phyloP scores from a whole-genome alignment of 2,888 invertebrate genomes.

The Pheosia gnoma region DNA sequence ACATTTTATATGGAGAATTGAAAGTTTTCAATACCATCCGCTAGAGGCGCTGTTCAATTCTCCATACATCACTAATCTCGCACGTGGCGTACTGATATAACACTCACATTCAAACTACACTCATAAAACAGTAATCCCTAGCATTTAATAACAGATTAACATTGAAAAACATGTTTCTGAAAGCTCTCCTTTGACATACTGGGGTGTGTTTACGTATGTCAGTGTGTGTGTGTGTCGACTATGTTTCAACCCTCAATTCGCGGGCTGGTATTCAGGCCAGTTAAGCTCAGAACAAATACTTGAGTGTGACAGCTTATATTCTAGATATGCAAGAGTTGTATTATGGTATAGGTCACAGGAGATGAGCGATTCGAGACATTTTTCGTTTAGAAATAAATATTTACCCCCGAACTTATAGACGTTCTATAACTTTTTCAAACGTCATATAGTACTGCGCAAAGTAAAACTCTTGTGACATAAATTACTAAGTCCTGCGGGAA shows the following conservation, averaged over 20 bases:
- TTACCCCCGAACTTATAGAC: no score
- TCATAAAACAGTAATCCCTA: conserved; percentile 31
- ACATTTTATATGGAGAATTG: no score
- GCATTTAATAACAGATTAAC: conserved; percentile 43
- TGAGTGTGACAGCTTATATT: conserved; percentile 36
- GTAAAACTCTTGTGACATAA: no score
- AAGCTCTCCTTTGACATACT: conserved; percentile 2
- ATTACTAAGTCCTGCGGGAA: no score
- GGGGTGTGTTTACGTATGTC: not conserved
- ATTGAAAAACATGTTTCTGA: not conserved
- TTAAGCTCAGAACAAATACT: conserved; percentile 48
- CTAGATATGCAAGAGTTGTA: conserved; percentile 24
- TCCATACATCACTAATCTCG: no score
- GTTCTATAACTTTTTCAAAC: no score
- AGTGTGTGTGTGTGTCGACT: not conserved
- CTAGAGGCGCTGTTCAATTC: no score
- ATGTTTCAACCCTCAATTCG: not conserved
- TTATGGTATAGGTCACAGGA: conserved; percentile 23
- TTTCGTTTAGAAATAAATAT: no score
- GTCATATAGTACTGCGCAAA: no score
- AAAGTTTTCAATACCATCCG: no score
- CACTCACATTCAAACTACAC: not conserved
- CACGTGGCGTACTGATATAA: no score
- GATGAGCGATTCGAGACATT: conserved; percentile 1
- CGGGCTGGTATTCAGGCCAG: conserved; percentile 10